Conservation (phyloP, 1,140 invertebrate species). For the Aphelinus atriplicis region DNA sequence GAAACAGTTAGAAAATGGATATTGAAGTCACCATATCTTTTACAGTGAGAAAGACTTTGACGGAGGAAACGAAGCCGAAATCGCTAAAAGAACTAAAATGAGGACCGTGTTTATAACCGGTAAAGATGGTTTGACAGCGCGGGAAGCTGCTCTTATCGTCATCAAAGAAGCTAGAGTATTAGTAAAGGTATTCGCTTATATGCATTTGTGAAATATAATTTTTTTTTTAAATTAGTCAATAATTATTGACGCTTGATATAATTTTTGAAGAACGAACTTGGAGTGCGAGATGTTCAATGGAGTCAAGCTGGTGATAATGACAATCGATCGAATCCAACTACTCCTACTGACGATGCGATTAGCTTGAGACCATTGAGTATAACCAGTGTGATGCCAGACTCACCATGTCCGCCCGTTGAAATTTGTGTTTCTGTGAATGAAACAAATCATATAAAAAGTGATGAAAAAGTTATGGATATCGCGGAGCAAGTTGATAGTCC, state of each 20-base stretch:
- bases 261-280: conserved; percentile 66
- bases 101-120: conserved; percentile 86
- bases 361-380: not conserved
- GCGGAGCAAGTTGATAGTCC: too few relatives aligned
- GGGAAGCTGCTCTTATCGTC: conserved; percentile 82
- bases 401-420: not conserved
- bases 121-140: conserved; percentile 80
- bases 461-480: not conserved
- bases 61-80: conserved; percentile 75
- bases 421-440: not conserved
- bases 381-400: not conserved
- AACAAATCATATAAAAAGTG: not conserved
- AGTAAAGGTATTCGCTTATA: conserved; percentile 61
- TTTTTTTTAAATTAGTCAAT: not conserved
- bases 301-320: conserved; percentile 33
- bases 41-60: conserved; percentile 76
- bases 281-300: conserved; percentile 63
- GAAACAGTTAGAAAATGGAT: too few relatives aligned
- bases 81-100: conserved; percentile 73
- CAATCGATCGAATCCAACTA: not conserved
- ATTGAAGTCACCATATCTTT: conserved; percentile 2
- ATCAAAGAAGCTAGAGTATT: conserved; percentile 81
- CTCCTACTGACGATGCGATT: not conserved
- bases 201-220: conserved; percentile 53
- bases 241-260: not conserved